Conservation (phyloP, 2,888 invertebrate species). For the Barypeithes pellucidus region DNA sequence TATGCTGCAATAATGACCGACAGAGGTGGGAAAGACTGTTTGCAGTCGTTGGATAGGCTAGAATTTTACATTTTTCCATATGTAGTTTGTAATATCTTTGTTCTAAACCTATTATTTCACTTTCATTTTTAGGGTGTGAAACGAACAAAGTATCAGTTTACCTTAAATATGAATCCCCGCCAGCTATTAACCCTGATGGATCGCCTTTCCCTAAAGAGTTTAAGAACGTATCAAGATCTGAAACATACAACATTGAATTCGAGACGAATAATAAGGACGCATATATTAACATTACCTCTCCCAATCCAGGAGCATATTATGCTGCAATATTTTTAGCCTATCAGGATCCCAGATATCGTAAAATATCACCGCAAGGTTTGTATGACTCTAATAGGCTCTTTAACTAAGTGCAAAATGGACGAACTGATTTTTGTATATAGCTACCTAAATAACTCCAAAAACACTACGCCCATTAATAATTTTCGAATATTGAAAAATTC, state of each 20-base stretch:
- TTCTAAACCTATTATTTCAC: too few relatives aligned
- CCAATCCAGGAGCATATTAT: constrained; percentile 86
- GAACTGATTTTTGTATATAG: too few relatives aligned
- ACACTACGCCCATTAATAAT: too few relatives aligned
- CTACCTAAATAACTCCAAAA: too few relatives aligned
- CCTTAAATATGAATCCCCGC: constrained; percentile 87
- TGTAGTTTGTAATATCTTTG: too few relatives aligned
- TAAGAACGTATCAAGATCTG: constrained; percentile 66
- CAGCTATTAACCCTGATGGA: constrained; percentile 87
- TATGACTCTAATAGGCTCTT: too few relatives aligned
- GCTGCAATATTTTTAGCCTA: constrained; percentile 85
- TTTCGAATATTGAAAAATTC: too few relatives aligned
- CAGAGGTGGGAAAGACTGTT: too few relatives aligned
- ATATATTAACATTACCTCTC: constrained; percentile 77
- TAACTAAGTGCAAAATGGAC: too few relatives aligned
- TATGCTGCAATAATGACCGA: too few relatives aligned
- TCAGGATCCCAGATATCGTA: constrained; percentile 81
- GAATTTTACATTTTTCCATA: too few relatives aligned
- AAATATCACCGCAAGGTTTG: constrained; percentile 82
- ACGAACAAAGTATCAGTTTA: constrained; percentile 77
- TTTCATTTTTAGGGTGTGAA: constrained; percentile 62
- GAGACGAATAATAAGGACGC: constrained; percentile 76
- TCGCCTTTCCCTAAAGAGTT: constrained; percentile 78
- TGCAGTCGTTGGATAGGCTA: too few relatives aligned
- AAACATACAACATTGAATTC: constrained; percentile 75